Base-by-base conservation (phyloP, 64 coral and sea anemone genomes). In the Cladopsammia gracilis region DNA sequence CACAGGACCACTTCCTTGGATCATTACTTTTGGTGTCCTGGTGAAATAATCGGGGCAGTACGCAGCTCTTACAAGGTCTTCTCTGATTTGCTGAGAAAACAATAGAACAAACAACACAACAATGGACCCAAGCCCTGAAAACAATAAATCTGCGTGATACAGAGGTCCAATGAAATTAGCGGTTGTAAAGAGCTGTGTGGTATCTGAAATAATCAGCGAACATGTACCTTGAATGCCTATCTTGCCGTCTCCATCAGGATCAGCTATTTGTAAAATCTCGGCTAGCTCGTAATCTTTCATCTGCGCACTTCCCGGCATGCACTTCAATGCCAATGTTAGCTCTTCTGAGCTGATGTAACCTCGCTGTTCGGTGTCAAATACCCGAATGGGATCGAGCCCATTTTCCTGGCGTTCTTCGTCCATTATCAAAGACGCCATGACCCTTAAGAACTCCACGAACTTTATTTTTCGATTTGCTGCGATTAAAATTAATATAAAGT, bases 261-360 rank as follows among this genome's bases (percentile, higher is more conserved):
- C 94, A 5, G 89, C 89, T 47, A 61, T 87, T 20, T 42, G 20
- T 42, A 95, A n/a, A 20, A 95, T 87, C 22, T 87, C 71, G 8
- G 70, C 85, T 10, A 95, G 15, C 14, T 95, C 94, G 7, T 19
- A 80, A 10, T 95, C 82, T 26, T 20, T 86, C 76, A 95, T 49
- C 11, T 77, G 46, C 53, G 58, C 54, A n/a, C 83, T 77, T 50
- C 89, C 94, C 18, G 94, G 94, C 94, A 95, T 95, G 15, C 93
- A 43, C 10, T 79, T 83, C 57, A 95, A 71, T 8, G 93, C 93
- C 13, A 58, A 69, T 11, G 87, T 25, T 6, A 95, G 82, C 23
- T 95, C 94, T 25, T 87, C 43, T 12, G 78, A 85, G 20, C 72
- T 87, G 15, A 95, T 67, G 64, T 85, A 95, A 4, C 94, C 94